Evolutionary conservation across 2,113 vertebrate genomes (phyloP), one percentile per base, ranked within the genome.

Genomic region (Pao palembangensis): DNA sequence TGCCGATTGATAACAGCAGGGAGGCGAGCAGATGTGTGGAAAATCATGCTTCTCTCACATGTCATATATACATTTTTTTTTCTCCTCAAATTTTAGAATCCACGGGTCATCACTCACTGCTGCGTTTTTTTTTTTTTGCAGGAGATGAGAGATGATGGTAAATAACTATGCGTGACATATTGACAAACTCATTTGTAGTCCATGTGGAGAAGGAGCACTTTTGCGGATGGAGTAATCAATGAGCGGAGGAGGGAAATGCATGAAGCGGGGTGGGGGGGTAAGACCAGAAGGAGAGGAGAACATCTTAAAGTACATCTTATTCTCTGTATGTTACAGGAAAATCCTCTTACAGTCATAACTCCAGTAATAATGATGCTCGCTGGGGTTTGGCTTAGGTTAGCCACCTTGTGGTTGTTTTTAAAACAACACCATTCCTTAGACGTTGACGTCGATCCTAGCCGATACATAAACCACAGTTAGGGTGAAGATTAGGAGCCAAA

Each of bases 111-210:
- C 83, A 71, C 55, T 79, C 73, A 81, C 73, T 62, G 53, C 42
- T 34, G 50, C 60, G 20, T 75, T 71, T 79, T 59, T 78, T 72
- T 70, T 71, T 76, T 59, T 78, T 72, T 70, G 25, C 61, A 60
- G 42, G 31, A 64, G 31, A 68, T 75, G 67, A 83, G 70, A 64
- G 67, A 82, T 79, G 61, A 55, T 57, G 71, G 64, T 64, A 80
- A 79, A 84, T 83, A 61, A 73, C 73, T 52, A 73, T 75, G 54
- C 64, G 60, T 75, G 75, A 69, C 67, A 77, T 81, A 81, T 74
- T 86, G 80, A 82, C 77, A 52, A 78, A 86, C 34, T 73, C 73
- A 82, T 88, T 85, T 82, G 73, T 54, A 66, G 61, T 23, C 65
- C 58, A 75, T 55, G 55, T 63, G 51, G 58, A 71, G 61, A 63